Evolutionary conservation across 2,797 vertebrate genomes (phyloP).

Genomic region (Rhabdomys pumilio): DNA sequence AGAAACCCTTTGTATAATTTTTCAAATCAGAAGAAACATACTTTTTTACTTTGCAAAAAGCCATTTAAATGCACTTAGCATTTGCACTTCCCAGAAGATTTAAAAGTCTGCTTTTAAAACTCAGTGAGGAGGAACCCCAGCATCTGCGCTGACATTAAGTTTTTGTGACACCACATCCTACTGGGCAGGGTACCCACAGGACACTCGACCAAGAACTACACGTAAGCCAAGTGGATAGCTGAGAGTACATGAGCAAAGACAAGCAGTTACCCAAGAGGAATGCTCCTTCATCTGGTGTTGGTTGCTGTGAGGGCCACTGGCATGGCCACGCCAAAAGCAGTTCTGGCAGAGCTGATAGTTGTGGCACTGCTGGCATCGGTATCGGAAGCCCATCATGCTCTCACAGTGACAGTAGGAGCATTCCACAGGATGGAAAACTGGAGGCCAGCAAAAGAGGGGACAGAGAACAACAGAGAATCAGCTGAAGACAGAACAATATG

Average conservation of each 20-base stretch:
- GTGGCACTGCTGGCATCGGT: slow-evolving; percentile 99
- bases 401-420: slow-evolving; percentile 98
- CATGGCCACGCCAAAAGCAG: slow-evolving; percentile 99
- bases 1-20: background rate
- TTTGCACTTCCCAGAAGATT: background rate
- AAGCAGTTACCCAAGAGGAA: slow-evolving; percentile 95
- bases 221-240: background rate
- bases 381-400: slow-evolving; percentile 99
- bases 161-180: background rate
- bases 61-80: background rate
- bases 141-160: background rate
- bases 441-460: fast-evolving
- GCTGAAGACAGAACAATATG: background rate
- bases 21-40: slow-evolving; percentile 34
- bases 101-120: slow-evolving; percentile 54
- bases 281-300: slow-evolving; percentile 99
- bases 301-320: slow-evolving; percentile 97
- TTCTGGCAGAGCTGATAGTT: slow-evolving; percentile 99
- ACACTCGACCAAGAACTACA: background rate
- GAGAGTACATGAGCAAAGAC: background rate
- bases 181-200: background rate
- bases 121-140: background rate
- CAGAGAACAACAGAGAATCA: slow-evolving; percentile 13
- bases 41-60: slow-evolving; percentile 13
- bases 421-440: slow-evolving; percentile 99